Evolutionary conservation across 2,888 invertebrate genomes (phyloP).

Genomic region (Aleiodes testaceus): DNA sequence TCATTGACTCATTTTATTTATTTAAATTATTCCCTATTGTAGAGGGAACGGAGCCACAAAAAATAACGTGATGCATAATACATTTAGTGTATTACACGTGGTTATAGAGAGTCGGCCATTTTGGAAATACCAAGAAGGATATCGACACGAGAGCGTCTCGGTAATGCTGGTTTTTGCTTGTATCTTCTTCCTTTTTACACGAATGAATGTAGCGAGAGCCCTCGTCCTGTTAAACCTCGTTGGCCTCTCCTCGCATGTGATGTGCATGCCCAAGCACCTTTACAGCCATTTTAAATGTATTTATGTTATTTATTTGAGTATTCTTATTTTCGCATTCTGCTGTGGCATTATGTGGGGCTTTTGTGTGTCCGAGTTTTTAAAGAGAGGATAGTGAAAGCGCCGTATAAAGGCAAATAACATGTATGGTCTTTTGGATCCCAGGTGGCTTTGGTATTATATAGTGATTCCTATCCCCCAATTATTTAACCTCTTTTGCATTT

Average conservation of each 20-base stretch:
- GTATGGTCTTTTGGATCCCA: background rate
- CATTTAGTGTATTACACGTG: constrained; percentile 32
- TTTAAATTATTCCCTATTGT: constrained; percentile 3
- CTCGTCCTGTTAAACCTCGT: background rate
- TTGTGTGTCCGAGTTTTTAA: constrained; percentile 21
- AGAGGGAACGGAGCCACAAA: background rate
- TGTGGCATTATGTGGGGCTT: constrained; percentile 20
- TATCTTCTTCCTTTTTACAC: constrained; percentile 15
- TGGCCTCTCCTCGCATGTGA: background rate
- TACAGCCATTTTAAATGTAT: constrained; percentile 3
- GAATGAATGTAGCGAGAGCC: background rate
- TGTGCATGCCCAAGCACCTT: constrained; percentile 20
- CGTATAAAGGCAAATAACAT: background rate
- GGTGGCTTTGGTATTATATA: constrained; percentile 11
- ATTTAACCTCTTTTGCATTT: constrained; percentile 29
- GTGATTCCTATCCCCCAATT: constrained; percentile 24
- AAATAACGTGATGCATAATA: constrained; percentile 37
- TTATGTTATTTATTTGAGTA: constrained; percentile 3
- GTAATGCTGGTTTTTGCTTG: background rate
- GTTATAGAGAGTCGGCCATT: constrained; percentile 38
- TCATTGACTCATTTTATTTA: background rate
- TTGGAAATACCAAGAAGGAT: constrained; percentile 51
- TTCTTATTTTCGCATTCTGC: background rate
- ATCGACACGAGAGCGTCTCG: constrained; percentile 39
- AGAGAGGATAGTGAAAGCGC: constrained; percentile 30